These are phyloP conservation scores for Pammene aurita DNA, from an alignment of 2,888 invertebrate genomes.

Conservation along the genomic window DNA sequence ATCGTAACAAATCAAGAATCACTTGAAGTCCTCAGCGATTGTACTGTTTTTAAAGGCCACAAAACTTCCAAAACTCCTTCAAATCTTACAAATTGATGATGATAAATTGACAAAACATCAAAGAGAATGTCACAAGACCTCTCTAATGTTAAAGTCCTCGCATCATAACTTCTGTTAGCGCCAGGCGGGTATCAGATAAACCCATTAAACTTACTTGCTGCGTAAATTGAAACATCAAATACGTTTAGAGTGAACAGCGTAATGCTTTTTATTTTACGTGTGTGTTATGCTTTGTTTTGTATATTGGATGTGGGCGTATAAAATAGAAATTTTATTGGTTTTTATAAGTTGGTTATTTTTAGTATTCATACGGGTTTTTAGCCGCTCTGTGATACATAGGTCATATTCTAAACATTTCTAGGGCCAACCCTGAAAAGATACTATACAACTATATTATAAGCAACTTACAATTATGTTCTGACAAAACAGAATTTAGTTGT, in stretches of 20 bases:
- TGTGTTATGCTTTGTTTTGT: conserved; percentile 36
- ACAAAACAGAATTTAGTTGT: too few relatives aligned
- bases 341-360: neutral
- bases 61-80: neutral
- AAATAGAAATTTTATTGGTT: neutral
- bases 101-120: conserved; percentile 11
- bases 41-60: too few relatives aligned
- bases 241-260: conserved; percentile 62
- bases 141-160: conserved; percentile 31
- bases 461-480: too few relatives aligned
- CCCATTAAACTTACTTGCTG: conserved; percentile 59
- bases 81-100: neutral
- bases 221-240: conserved; percentile 70
- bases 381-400: too few relatives aligned
- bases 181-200: conserved; percentile 60
- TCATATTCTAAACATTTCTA: too few relatives aligned
- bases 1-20: too few relatives aligned
- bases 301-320: neutral
- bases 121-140: conserved; percentile 1
- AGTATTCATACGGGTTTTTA: neutral
- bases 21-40: too few relatives aligned
- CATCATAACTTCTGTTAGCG: conserved; percentile 60
- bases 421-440: too few relatives aligned
- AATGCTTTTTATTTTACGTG: conserved; percentile 69
- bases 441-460: too few relatives aligned